Conservation (phyloP, 2,797 vertebrate species). For the Phrynocephalus guinanensis region DNA sequence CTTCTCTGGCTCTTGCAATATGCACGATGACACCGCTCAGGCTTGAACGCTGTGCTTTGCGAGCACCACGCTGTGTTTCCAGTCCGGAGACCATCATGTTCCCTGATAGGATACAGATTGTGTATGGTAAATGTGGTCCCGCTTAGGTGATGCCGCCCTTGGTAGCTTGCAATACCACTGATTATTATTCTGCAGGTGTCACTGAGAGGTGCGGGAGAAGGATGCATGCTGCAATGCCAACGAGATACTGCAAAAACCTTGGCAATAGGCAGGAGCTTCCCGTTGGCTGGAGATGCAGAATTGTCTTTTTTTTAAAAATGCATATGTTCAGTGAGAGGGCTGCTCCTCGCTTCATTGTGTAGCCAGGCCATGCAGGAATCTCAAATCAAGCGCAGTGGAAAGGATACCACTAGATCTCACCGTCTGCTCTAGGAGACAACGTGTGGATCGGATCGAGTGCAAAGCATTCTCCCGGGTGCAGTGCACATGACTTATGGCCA, state of each 20-base stretch:
- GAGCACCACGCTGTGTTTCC: slow-evolving; percentile 7
- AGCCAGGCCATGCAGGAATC: background rate
- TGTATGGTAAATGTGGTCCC: background rate
- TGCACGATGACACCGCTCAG: background rate
- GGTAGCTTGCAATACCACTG: slow-evolving; percentile 14
- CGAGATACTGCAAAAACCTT: slow-evolving; percentile 6
- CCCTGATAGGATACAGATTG: slow-evolving; percentile 17
- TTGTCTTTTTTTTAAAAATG: background rate
- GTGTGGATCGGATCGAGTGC: background rate
- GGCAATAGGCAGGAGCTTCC: background rate
- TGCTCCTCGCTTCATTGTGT: background rate
- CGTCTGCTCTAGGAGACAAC: background rate
- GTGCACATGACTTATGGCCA: background rate
- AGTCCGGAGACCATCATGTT: slow-evolving; percentile 18
- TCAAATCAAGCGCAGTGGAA: background rate
- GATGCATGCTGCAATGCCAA: background rate
- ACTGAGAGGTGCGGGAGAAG: background rate
- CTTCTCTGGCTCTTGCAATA: background rate
- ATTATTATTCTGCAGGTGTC: slow-evolving; percentile 25
- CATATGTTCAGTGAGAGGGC: slow-evolving; percentile 8
- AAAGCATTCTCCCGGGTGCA: background rate
- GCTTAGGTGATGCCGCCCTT: slow-evolving; percentile 18
- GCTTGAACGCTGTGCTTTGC: background rate
- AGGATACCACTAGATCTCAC: background rate
- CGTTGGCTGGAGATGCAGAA: background rate